Base-by-base conservation (phyloP, 2,888 invertebrate species). In the Bellardia bayeri region DNA sequence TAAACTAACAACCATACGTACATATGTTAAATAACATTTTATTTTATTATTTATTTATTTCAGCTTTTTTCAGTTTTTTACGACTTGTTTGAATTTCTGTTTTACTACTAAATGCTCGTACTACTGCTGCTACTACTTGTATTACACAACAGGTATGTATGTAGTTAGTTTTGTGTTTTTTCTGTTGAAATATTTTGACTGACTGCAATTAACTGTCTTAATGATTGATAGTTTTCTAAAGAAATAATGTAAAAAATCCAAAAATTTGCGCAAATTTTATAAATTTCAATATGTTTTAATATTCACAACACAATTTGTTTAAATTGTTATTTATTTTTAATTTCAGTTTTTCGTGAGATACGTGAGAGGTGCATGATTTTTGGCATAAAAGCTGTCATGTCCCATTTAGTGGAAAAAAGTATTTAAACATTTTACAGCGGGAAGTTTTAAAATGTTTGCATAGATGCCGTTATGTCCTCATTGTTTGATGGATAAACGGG, bases 171-270 rank as follows among this genome's bases (percentile, higher is more conserved):
- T 37, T 40, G n/a, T 23, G 9, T 23, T 40, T 45, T 49, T 58
- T 61, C 40, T 64, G 45, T 42, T 49, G 3, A 83, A 78, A 42
- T 61, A 76, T 69, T 71, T 56, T 64, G 76, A 71, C 76, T 64
- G 71, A 64, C 56, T 79, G 85, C 69, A 76, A 58, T 81, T 72
- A 76, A 79, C 86, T 84, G 81, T 76, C 81, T n/a, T 30, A 66
- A 63, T 87, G 87, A 84, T 87, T 84, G 81, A 84, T 87, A 33
- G 68, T 82, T 80, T 71, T 61, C 76, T 56, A 33, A 16, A 56
- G 33, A n/a, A 66, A 81, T 49, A 74, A 63, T 61, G 45, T 7
- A 37, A 54, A 33, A 71, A 37, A 42, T 8, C 2, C 33, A 56
- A n/a, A 11, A 40, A 64, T 33, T 82, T 79, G 79, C 63, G 79